Base-by-base conservation (phyloP, 1,140 invertebrate genomes). In the Paracyclopina nana region DNA sequence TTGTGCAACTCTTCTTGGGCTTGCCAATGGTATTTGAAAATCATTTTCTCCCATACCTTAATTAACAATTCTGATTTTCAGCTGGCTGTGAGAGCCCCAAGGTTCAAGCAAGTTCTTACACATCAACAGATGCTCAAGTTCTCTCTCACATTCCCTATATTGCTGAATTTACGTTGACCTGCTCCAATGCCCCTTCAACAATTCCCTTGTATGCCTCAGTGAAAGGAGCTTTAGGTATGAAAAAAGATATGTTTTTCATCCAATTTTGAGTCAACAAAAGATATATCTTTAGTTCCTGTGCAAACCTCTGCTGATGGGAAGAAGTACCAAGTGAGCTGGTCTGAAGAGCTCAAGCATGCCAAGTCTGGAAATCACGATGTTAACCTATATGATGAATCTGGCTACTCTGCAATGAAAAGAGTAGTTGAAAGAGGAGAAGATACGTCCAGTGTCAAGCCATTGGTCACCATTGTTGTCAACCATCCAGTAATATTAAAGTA, bases 361-460 rank as follows among this genome's bases (percentile, higher is more conserved):
- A 71, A 71, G 34, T 77, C 79, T 48, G 87, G 86, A 28, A 74
- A 77, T 42, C 79, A 84, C 56, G 68, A 71, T 44, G 71, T 92
- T n/a, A 76, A 78, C 55, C 65, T 95, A 2, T 84, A 79, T 60
- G 82, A 91, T 60, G 87, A 94, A 67, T 86, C 92, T 62, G 82
- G 82, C 53, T 91, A 81, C 65, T 75, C 81, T 14, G 75, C 76
- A 31, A 68, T 91, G 4, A 66, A 64, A 57, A 58, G 70, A 67
- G 68, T 67, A 53, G 65, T 70, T 56, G 61, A 68, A 52, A 66
- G 62, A 57, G 66, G 64, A 48, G 70, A 71, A 41, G 59, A 61
- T 41, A 55, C 60, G 4, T 67, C 70, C 16, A 64, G 66, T 41
- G 75, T 88, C 6, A 75, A 78, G 55, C 76, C 82, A 1, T 63